Base-by-base conservation (phyloP, 2,797 vertebrate genomes). In the Sorex maritimensis region DNA sequence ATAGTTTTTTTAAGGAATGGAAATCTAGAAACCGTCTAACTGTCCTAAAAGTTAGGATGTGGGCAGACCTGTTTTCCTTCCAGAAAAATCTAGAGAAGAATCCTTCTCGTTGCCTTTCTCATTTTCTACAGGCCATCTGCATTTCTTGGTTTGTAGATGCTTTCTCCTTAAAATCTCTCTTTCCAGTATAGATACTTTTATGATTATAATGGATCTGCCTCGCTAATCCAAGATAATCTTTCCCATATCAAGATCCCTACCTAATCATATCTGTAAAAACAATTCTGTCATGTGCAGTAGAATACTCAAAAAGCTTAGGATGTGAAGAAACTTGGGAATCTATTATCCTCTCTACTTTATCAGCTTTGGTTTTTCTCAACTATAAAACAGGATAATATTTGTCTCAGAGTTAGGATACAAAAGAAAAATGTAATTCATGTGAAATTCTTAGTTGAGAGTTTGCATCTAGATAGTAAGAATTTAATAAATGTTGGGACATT, bases 361-460 rank as follows among this genome's bases (percentile, higher is more conserved):
- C 13, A 41, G 10, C 24, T 6, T 82, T 90, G 6, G 4, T 91
- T 93, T 95, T 81, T 28, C 41, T 77, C 63, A 34, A 80, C 81
- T 78, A 8, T 67, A 73, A 74, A 94, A 55, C 46, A 78, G 10
- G 5, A 6, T 71, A 30, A 8, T 81, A 11, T 72, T 65, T 88
- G 14, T 71, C 38, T 81, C 73, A 80, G 49, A 81, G 24, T 84
- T 86, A 88, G 17, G 46, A 15, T 67, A 92, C 11, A 67, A 28
- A 67, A 89, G 38, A 89, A 82, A 75, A 88, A 58, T 67, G 58
- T 52, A 58, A 79, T 41, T 46, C 10, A 30, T 79, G 24, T 44
- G 23, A 91, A 86, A 82, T 68, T 4, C n/a, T 81, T 83, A 55
- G 19, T 73, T 72, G 80, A 81, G n/a, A 91, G 28, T 21, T 52